Evolutionary conservation across 2,797 vertebrate species (phyloP).

Genomic region (Myripristis murdjan): DNA sequence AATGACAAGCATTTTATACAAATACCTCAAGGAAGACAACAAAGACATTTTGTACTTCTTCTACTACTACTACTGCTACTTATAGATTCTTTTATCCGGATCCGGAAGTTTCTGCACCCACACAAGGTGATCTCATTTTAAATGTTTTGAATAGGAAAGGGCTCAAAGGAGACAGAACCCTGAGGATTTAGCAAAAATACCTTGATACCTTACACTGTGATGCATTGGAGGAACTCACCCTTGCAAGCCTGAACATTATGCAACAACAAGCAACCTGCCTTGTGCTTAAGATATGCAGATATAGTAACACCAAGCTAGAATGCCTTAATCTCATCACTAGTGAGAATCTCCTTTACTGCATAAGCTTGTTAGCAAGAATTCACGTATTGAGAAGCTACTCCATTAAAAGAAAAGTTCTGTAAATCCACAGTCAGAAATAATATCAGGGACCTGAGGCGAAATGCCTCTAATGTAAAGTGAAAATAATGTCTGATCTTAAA

Average conservation of each 20-base stretch:
- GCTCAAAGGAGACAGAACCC: not conserved
- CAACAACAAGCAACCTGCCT: conserved; percentile 50
- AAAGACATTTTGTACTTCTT: not conserved
- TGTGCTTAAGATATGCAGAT: conserved; percentile 50
- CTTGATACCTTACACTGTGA: not conserved
- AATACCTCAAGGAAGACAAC: not conserved
- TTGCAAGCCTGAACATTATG: conserved; percentile 40
- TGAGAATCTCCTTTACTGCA: conserved; percentile 69
- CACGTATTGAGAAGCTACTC: conserved; percentile 10
- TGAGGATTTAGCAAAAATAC: not conserved
- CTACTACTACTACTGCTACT: too few relatives aligned
- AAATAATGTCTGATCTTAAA: not conserved
- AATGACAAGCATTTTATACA: conserved; percentile 2
- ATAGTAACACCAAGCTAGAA: conserved; percentile 67
- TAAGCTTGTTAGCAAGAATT: conserved; percentile 71
- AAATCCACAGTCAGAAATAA: not conserved
- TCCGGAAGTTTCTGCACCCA: not conserved
- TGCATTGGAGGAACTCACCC: conserved; percentile 6
- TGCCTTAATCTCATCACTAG: conserved; percentile 75
- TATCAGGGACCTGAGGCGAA: not conserved
- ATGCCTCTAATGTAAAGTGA: not conserved
- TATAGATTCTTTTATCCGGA: not conserved
- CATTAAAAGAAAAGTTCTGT: not conserved
- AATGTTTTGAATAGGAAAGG: not conserved
- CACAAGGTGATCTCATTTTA: too few relatives aligned